Percentiles rank a stretch among this genome's conserved stretches.
Evolutionary conservation across 2,797 vertebrate species (phyloP).

Genomic region (Poecilia gillii): DNA sequence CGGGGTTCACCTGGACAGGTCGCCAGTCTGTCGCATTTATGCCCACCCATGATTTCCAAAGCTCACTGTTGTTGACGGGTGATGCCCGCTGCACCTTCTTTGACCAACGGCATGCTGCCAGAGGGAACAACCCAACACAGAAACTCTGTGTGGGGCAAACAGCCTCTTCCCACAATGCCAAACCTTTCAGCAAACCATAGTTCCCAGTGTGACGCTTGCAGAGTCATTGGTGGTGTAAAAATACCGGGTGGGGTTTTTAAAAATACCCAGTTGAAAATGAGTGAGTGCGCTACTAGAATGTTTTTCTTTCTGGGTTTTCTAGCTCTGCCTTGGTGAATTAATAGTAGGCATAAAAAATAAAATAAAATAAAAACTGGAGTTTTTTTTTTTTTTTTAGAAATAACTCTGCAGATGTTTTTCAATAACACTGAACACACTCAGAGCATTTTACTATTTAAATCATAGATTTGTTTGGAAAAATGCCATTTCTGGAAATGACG

Average conservation of each 20-base stretch:
- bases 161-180: conserved; percentile 43
- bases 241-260: conserved; percentile 36
- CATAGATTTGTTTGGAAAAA: conserved; percentile 36
- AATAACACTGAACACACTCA: not conserved
- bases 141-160: conserved; percentile 49
- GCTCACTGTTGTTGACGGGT: conserved; percentile 43
- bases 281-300: conserved; percentile 14
- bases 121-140: conserved; percentile 45
- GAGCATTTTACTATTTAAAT: conserved; percentile 20
- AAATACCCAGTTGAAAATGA: conserved; percentile 22
- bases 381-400: not conserved
- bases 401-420: conserved; percentile 6
- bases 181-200: conserved; percentile 43
- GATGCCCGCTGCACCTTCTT: conserved; percentile 51
- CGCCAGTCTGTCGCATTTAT: too few species aligned
- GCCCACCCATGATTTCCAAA: conserved; percentile 59
- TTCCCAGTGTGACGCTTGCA: conserved; percentile 13
- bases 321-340: conserved; percentile 24
- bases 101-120: conserved; percentile 46
- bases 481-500: conserved; percentile 12
- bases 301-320: conserved; percentile 23
- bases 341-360: not conserved
- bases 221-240: conserved; percentile 31
- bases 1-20: too few species aligned
- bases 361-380: too few species aligned